Evolutionary conservation across 2,113 vertebrate genomes (phyloP), one percentile per base, ranked within the genome.

Genomic region (Camelus dromedarius): DNA sequence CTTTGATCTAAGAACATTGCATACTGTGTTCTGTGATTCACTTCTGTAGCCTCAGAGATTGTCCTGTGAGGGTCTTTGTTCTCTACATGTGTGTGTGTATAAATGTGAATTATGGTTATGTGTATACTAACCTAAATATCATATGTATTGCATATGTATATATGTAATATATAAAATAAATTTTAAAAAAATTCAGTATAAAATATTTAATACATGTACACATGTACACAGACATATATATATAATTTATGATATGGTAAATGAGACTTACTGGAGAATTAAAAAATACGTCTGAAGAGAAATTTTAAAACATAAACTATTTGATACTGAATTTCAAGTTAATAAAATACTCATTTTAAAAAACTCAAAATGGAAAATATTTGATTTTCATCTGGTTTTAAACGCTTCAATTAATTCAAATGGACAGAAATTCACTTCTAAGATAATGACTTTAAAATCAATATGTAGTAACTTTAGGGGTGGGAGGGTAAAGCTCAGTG

Each of bases 331-430:
- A 80, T 52, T 89, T 73, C n/a, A 56, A 93, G 76, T 46, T 66
- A 77, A 90, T 89, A 50, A 89, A 46, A 26, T 35, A 58, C 52
- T 89, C 24, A 75, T 42, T 15, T 93, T 88, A 70, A 66, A 91
- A 91, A 87, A 56, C 3, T 69, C 24, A 42, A 83, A 73, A 62
- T 20, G 0, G 52, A 84, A 80, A 62, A 46, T 70, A 58, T 11
- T 50, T 46, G 4, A 70, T 93, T 96, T 95, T 92, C 18, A 76
- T 58, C 26, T 38, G 28, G 46, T 42, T 95, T 91, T 30, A 96
- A 83, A 48, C 67, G 7, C 6, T 76, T 72, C 54, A 48, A 13
- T 22, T 54, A 48, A 72, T 70, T 28, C 56, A 93, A 82, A 54
- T 35, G 32, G 32, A 60, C 48, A 80, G 11, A 80, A 81, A 66